These are phyloP conservation scores for Crotophaga sulcirostris DNA, from an alignment of 2,113 vertebrate species.

Conservation along the genomic window DNA sequence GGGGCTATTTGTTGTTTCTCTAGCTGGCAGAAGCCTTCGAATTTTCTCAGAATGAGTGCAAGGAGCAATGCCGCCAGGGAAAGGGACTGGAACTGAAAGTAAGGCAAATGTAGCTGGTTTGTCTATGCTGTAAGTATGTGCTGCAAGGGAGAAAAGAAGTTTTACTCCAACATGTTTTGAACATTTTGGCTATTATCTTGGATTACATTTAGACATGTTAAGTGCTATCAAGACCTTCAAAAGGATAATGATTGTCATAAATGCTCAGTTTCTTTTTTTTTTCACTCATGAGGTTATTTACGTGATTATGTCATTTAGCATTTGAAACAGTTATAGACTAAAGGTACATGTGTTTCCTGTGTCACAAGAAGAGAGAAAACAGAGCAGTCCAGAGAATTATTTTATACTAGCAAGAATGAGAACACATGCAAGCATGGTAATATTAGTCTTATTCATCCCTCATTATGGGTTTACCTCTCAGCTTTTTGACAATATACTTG, in stretches of 20 bases:
- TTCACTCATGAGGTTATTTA: not conserved
- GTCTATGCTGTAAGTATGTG: not conserved
- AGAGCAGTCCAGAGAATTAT: not conserved
- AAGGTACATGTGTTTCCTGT: not conserved
- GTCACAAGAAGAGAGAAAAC: not conserved
- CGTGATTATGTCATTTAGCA: not conserved
- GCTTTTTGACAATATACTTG: not conserved
- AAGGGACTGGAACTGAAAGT: not conserved
- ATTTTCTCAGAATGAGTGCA: not conserved
- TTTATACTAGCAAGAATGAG: not conserved
- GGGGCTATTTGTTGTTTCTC: not conserved
- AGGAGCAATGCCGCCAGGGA: not conserved
- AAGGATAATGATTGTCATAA: not conserved
- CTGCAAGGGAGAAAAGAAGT: not conserved
- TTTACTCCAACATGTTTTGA: not conserved
- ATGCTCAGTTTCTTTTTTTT: not conserved
- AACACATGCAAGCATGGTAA: not conserved
- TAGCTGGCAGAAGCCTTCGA: not conserved
- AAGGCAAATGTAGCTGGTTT: not conserved
- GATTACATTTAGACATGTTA: not conserved
- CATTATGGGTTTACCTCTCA: not conserved
- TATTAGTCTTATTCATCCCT: not conserved
- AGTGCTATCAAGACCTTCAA: not conserved
- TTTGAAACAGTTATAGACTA: not conserved
- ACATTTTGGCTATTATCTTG: not conserved